phyloP scores from a whole-genome alignment of 1,140 invertebrate genomes.

The Holotrichia oblita region DNA sequence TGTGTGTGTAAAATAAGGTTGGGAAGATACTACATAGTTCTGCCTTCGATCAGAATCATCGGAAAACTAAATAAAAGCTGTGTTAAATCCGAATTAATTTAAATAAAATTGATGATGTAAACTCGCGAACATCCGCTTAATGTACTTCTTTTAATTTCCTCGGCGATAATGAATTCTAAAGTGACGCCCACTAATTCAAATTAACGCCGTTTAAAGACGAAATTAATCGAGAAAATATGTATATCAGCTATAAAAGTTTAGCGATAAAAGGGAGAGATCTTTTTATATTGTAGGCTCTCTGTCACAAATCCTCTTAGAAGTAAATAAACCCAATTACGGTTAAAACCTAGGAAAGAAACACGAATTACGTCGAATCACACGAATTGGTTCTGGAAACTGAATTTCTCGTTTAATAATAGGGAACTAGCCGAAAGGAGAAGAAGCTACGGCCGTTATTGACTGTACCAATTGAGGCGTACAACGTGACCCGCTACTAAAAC shows the following conservation, averaged over 20 bases:
- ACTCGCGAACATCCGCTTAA: neutral
- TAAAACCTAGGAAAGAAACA: neutral
- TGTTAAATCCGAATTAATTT: too few relatives aligned
- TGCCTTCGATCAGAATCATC: too few relatives aligned
- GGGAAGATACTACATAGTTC: too few relatives aligned
- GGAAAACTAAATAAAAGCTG: too few relatives aligned
- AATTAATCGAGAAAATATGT: slow-evolving; percentile 29
- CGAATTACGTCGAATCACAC: neutral
- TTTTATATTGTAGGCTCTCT: neutral
- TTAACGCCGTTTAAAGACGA: slow-evolving; percentile 5
- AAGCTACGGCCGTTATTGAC: neutral
- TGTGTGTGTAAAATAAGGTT: too few relatives aligned
- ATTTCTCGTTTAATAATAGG: neutral
- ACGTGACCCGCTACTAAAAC: neutral
- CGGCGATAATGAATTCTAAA: neutral
- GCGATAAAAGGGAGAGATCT: neutral
- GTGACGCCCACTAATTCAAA: slow-evolving; percentile 6
- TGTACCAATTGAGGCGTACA: neutral
- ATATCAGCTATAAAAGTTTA: slow-evolving; percentile 6
- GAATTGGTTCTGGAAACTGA: neutral
- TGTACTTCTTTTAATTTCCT: slow-evolving; percentile 25
- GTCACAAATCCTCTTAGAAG: neutral
- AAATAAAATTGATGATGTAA: too few relatives aligned
- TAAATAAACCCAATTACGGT: neutral
- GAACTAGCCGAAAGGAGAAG: neutral